A percentile compares a stretch with the other conserved stretches of the same genome.
phyloP scores from a whole-genome alignment of 2,113 vertebrate species.

The Xyliphius kryptos region DNA sequence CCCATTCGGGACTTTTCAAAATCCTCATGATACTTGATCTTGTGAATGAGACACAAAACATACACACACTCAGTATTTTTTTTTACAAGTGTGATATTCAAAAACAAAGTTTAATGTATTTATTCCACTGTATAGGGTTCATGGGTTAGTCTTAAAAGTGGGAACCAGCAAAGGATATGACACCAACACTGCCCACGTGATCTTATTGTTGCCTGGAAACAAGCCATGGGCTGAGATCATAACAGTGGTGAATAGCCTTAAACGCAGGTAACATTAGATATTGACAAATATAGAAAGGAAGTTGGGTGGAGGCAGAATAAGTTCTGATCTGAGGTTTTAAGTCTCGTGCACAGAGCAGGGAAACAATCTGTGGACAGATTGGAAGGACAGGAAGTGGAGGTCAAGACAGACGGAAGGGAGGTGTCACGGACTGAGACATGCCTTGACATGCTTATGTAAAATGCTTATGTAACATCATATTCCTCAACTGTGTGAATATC shows the following conservation, averaged over 20 bases:
- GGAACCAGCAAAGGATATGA: slow-evolving; percentile 36
- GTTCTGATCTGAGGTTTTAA: too few species aligned
- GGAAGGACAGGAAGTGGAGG: too few species aligned
- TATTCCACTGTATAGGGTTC: too few species aligned
- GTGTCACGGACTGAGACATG: slow-evolving; percentile 9
- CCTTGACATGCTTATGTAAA: slow-evolving; percentile 1
- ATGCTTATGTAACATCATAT: too few species aligned
- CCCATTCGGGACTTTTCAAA: slow-evolving; percentile 87
- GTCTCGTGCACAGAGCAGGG: not conserved
- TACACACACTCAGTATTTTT: too few species aligned
- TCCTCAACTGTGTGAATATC: too few species aligned
- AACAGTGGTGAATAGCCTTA: not conserved
- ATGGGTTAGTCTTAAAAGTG: too few species aligned
- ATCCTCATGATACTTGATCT: slow-evolving; percentile 97
- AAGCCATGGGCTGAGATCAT: slow-evolving; percentile 19
- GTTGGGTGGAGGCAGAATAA: too few species aligned
- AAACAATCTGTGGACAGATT: not conserved
- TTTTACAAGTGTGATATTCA: too few species aligned
- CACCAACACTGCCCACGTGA: slow-evolving; percentile 23
- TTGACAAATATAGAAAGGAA: too few species aligned
- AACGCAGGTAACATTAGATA: too few species aligned
- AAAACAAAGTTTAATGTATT: too few species aligned
- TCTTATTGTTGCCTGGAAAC: slow-evolving; percentile 37
- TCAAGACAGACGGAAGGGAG: not conserved
- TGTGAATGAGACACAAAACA: slow-evolving; percentile 23